These are phyloP conservation scores for Oscheius sp. DNA, from an alignment of 1,140 invertebrate genomes.

Conservation along the genomic window DNA sequence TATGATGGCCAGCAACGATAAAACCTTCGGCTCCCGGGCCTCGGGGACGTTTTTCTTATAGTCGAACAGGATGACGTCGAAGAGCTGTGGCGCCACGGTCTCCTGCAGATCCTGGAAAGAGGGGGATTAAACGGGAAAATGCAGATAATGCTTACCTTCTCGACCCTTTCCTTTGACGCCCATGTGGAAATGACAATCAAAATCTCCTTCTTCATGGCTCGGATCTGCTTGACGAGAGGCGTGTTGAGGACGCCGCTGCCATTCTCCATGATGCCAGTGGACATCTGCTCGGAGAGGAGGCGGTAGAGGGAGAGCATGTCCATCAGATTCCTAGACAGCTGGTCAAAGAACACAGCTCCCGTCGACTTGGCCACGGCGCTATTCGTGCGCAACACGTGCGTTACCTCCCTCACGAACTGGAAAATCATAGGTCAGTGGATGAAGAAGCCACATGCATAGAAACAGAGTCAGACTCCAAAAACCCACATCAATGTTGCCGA, in stretches of 20 bases:
- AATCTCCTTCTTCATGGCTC: constrained; percentile 97
- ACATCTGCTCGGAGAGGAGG: constrained; percentile 83
- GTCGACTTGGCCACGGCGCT: constrained; percentile 77
- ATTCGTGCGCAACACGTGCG: too few relatives aligned
- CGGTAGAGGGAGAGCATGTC: constrained; percentile 97
- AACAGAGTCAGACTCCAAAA: too few relatives aligned
- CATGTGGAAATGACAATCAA: constrained; percentile 96
- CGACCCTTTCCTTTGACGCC: constrained; percentile 86
- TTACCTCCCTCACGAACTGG: too few relatives aligned
- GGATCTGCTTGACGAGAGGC: constrained; percentile 88
- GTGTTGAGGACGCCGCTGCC: constrained; percentile 87
- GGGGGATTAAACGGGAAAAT: not conserved
- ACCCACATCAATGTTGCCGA: constrained; percentile 24
- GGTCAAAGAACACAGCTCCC: constrained; percentile 63
- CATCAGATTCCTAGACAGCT: constrained; percentile 79
- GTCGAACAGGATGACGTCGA: constrained; percentile 92
- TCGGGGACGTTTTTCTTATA: constrained; percentile 88
- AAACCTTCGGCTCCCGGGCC: constrained; percentile 93
- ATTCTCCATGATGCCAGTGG: constrained; percentile 87
- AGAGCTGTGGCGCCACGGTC: constrained; percentile 95
- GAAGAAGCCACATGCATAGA: too few relatives aligned
- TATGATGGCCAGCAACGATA: constrained; percentile 93
- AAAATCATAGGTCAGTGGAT: too few relatives aligned
- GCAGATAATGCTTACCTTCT: constrained; percentile 63
- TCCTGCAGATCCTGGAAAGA: constrained; percentile 61